Conservation (phyloP, 2,888 invertebrate species). For the Drosophila histrio region DNA sequence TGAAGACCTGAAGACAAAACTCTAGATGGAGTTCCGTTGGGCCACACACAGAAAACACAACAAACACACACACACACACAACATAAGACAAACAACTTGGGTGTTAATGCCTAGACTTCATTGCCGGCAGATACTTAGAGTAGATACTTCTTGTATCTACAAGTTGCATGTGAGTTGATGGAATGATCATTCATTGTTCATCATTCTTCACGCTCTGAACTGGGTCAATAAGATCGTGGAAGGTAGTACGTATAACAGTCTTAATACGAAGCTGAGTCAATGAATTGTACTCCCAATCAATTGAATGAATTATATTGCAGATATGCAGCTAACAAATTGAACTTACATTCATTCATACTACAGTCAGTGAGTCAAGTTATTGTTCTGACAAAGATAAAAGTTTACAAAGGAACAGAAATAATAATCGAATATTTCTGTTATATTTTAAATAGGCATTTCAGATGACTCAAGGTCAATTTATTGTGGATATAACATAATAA, state of each 20-base stretch:
- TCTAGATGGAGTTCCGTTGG: slow-evolving; percentile 43
- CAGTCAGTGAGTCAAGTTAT: no score
- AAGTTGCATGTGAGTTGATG: slow-evolving; percentile 35
- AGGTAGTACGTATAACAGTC: slow-evolving; percentile 3
- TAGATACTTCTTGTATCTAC: slow-evolving; percentile 7
- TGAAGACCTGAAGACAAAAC: slow-evolving; percentile 16
- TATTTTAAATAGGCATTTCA: no score
- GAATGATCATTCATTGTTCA: slow-evolving; percentile 51
- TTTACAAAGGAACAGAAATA: no score
- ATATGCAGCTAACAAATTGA: not conserved
- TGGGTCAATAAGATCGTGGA: slow-evolving; percentile 63
- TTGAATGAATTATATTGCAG: not conserved
- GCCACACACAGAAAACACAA: slow-evolving; percentile 40
- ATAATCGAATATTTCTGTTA: no score
- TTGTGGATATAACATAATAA: no score
- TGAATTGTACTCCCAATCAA: slow-evolving; percentile 1
- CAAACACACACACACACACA: not conserved
- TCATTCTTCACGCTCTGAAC: slow-evolving; percentile 56
- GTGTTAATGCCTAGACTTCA: slow-evolving; percentile 50
- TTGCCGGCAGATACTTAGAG: slow-evolving; percentile 22
- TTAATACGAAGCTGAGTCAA: slow-evolving; percentile 6
- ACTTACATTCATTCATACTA: no score
- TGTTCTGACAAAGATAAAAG: no score
- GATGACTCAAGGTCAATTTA: no score
- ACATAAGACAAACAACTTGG: slow-evolving; percentile 46